These are phyloP conservation scores for Xenopus tropicalis DNA, from an alignment of 2,113 vertebrate species.

Conservation along the genomic window DNA sequence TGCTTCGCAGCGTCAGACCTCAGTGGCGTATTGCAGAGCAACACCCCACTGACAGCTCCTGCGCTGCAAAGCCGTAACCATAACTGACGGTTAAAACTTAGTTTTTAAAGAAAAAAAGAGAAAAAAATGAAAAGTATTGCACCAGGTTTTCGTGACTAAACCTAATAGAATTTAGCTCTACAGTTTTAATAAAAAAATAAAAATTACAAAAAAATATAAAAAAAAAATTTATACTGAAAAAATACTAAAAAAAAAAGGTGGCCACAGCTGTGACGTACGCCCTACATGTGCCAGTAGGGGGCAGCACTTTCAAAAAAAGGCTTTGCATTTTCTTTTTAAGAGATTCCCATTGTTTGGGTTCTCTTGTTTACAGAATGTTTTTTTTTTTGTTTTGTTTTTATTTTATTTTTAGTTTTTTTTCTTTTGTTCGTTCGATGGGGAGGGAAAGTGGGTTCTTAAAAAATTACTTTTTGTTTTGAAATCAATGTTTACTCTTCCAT, in stretches of 20 bases:
- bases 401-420: constrained; percentile 35
- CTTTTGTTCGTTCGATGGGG: not conserved
- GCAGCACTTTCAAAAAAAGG: constrained; percentile 95
- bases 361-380: constrained; percentile 97
- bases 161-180: constrained; percentile 92
- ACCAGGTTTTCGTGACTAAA: constrained; percentile 91
- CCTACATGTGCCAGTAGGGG: constrained; percentile 82
- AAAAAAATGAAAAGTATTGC: constrained; percentile 81
- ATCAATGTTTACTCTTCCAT: constrained; percentile 97
- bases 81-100: constrained; percentile 76
- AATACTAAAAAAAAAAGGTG: constrained; percentile 73
- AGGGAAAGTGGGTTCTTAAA: constrained; percentile 43
- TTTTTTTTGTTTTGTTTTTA: constrained; percentile 47
- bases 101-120: constrained; percentile 83
- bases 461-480: constrained; percentile 77
- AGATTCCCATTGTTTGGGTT: constrained; percentile 75
- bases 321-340: constrained; percentile 91
- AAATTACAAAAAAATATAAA: not conserved
- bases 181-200: constrained; percentile 71
- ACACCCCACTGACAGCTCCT: constrained; percentile 2
- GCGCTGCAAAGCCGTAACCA: constrained; percentile 58
- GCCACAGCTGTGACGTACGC: constrained; percentile 97
- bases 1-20: not conserved
- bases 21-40: constrained; percentile 11
- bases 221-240: not conserved